Percentiles rank a stretch among this genome's conserved stretches.
phyloP scores from a whole-genome alignment of 1,140 invertebrate genomes.

The Panagrolaimus sp. region DNA sequence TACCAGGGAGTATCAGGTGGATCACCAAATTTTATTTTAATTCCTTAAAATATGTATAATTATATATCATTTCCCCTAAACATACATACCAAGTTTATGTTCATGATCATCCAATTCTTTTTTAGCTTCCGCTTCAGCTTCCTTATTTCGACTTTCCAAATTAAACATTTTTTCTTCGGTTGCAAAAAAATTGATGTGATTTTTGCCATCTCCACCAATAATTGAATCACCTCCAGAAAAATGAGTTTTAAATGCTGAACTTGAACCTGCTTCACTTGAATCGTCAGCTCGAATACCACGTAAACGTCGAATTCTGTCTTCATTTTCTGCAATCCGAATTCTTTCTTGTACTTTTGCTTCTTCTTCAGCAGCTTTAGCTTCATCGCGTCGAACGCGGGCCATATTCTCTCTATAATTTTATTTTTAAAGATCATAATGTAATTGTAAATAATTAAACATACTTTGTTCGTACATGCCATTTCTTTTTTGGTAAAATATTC shows the following conservation, averaged over 20 bases:
- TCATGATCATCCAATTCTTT: conserved; percentile 91
- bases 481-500: conserved; percentile 64
- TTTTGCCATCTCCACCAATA: conserved; percentile 47
- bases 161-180: conserved; percentile 67
- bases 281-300: too few species aligned
- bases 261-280: conserved; percentile 61
- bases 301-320: conserved; percentile 71
- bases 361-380: conserved; percentile 85
- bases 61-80: not conserved
- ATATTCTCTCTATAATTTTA: conserved; percentile 71
- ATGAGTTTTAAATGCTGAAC: too few species aligned
- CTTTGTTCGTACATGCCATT: conserved; percentile 97
- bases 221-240: conserved; percentile 31
- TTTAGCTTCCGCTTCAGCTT: conserved; percentile 72
- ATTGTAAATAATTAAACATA: too few species aligned
- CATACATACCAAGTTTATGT: conserved; percentile 76
- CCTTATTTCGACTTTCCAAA: conserved; percentile 74
- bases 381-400: conserved; percentile 85
- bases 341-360: conserved; percentile 68
- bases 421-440: too few species aligned
- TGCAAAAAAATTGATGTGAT: conserved; percentile 83
- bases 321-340: conserved; percentile 74
- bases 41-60: conserved; percentile 32
- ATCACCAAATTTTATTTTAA: conserved; percentile 85
- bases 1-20: conserved; percentile 14